Evolutionary conservation across 2,113 vertebrate genomes (phyloP).

Genomic region (Cepphus grylle): DNA sequence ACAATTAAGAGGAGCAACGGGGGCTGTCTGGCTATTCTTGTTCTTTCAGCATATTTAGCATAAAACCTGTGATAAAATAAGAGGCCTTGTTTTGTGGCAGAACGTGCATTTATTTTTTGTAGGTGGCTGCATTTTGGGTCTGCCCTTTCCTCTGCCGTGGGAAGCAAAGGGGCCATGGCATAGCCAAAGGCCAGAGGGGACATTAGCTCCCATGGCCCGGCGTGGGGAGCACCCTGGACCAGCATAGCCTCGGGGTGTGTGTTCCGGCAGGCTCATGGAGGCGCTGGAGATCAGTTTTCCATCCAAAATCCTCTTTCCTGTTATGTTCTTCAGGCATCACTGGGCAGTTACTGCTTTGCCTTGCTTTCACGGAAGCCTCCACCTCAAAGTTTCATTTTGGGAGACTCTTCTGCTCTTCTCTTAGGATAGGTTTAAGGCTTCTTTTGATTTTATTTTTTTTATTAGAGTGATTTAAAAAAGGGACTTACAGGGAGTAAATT

Average conservation of each 20-base stretch:
- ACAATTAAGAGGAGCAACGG: background rate
- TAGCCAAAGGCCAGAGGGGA: background rate
- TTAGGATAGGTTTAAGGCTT: background rate
- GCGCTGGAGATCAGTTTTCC: background rate
- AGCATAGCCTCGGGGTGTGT: rapidly evolving
- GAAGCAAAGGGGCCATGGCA: background rate
- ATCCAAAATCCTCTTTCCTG: background rate
- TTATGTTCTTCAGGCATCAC: background rate
- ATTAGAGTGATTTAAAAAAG: background rate
- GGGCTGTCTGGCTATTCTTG: background rate
- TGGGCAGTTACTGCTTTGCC: background rate
- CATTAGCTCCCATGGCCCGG: rapidly evolving
- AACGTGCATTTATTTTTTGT: background rate
- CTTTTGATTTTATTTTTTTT: background rate
- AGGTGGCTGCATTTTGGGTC: background rate
- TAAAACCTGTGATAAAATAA: background rate
- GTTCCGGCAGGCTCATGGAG: background rate
- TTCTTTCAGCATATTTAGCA: background rate
- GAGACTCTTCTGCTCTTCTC: background rate
- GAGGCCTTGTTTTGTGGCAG: background rate
- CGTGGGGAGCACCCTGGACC: background rate
- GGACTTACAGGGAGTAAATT: background rate
- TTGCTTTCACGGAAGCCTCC: background rate
- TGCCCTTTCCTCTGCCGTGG: background rate
- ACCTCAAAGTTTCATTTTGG: background rate